Base-by-base conservation (phyloP, 2,888 invertebrate genomes). In the Phorcus lineatus region DNA sequence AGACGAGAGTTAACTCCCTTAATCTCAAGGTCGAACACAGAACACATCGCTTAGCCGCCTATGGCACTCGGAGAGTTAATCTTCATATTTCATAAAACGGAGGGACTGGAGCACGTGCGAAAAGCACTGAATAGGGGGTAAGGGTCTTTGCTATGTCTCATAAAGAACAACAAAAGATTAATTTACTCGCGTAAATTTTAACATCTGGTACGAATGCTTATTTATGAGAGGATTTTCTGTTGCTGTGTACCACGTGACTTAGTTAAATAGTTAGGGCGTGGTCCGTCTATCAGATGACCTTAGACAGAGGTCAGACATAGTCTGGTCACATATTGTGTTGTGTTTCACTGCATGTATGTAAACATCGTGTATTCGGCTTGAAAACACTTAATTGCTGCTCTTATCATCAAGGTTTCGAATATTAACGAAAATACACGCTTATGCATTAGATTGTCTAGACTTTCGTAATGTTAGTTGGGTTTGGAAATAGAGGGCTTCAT, bases 111-210 rank as follows among this genome's bases (percentile, higher is more conserved):
- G 28, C 62, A 62, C 62, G 62, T 62, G 62, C 62, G 28, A 62
- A n/a, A 17, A 62, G 62, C 62, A 28, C 28, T 28, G 28, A n/a
- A 24, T 22, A 28, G 9, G 62, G 28, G 62, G 62, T 24, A 24
- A 62, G 16, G 62, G 16, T 22, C 28, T 13, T 62, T 17, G 16
- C 62, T 22, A 16, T 17, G 28, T 24, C 62, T 16, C 62, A 62
- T 62, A 62, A 62, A 62, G 28, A 22, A 62, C 62, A 11, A 28
- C 24, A 13, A 28, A 24, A 24, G 62, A 62, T 62, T 62, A 62
- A 62, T 62, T 28, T 17, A 24, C 62, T 62, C 62, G 11, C 62
- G 62, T 62, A 62, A 62, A 62, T 62, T 62, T 62, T 62, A 62
- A 62, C 62, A 62, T 62, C 62, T 62, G 62, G 62, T 62, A 24